Conservation (phyloP, 2,797 vertebrate species). For the Cephalopachus bancanus region DNA sequence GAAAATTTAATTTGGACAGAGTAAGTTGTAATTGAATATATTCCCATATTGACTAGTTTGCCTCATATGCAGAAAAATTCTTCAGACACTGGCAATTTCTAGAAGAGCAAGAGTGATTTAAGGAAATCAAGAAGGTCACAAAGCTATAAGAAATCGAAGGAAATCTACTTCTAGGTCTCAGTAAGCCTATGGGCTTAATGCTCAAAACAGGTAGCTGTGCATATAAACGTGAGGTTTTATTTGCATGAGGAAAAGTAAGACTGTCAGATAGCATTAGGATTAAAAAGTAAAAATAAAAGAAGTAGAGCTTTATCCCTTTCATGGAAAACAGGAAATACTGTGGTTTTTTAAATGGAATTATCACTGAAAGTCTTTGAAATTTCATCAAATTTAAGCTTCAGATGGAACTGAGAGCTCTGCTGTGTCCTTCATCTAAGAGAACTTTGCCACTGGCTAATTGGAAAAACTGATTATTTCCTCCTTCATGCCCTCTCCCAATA, state of each 20-base stretch:
- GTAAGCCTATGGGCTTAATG: neutral
- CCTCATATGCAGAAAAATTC: slow-evolving; percentile 37
- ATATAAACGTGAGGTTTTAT: neutral
- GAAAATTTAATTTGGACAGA: slow-evolving; percentile 19
- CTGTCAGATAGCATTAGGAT: neutral
- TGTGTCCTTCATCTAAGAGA: slow-evolving; percentile 26
- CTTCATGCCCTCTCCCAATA: too few species aligned
- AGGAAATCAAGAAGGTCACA: slow-evolving; percentile 19
- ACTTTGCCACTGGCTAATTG: neutral
- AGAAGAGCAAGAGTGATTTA: neutral
- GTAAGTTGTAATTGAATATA: neutral
- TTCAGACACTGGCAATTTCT: neutral
- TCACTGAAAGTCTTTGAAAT: neutral
- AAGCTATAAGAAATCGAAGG: neutral
- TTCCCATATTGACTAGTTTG: slow-evolving; percentile 3
- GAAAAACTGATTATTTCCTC: neutral
- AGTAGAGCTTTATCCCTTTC: neutral
- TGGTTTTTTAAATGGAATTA: neutral
- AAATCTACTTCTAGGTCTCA: slow-evolving; percentile 33
- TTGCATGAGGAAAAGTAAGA: neutral
- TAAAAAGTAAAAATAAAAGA: slow-evolving; percentile 54
- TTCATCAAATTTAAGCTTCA: neutral
- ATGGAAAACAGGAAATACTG: neutral
- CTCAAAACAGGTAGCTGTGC: neutral
- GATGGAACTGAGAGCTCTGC: neutral